Evolutionary conservation across 2,888 invertebrate species (phyloP).

Genomic region (Tanytarsus gracilentus): DNA sequence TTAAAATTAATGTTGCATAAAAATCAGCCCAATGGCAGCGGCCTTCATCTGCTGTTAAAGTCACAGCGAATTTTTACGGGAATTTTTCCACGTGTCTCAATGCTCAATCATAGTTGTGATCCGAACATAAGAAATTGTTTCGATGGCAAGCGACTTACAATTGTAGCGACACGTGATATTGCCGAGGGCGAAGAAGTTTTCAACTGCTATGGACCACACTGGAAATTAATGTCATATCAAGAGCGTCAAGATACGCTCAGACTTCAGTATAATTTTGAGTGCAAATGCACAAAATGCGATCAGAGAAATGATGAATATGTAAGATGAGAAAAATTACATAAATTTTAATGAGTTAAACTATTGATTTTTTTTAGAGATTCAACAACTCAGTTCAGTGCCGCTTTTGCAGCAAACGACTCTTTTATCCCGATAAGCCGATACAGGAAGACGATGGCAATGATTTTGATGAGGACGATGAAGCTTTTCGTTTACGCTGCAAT

Average conservation of each 20-base stretch:
- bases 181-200: constrained; percentile 59
- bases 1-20: constrained; percentile 14
- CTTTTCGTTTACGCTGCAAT: not conserved
- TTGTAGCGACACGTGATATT: constrained; percentile 59
- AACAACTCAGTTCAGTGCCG: constrained; percentile 17
- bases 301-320: constrained; percentile 19
- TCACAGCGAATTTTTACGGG: constrained; percentile 58
- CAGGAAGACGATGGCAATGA: constrained; percentile 1
- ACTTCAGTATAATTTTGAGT: constrained; percentile 20
- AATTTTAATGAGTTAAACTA: not conserved
- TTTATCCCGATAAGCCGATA: constrained; percentile 11
- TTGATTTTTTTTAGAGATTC: not conserved
- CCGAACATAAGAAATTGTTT: constrained; percentile 72
- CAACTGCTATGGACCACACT: constrained; percentile 80
- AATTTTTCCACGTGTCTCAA: constrained; percentile 75
- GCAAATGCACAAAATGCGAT: constrained; percentile 19
- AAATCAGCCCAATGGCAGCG: constrained; percentile 32
- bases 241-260: constrained; percentile 46
- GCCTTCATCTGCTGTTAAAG: constrained; percentile 34
- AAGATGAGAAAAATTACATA: not conserved
- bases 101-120: constrained; percentile 90
- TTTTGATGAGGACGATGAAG: not conserved
- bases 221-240: constrained; percentile 50
- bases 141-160: constrained; percentile 58
- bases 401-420: constrained; percentile 9